These are phyloP conservation scores for Drosophila trichaetosa DNA, from an alignment of 2,888 invertebrate genomes.

Conservation along the genomic window DNA sequence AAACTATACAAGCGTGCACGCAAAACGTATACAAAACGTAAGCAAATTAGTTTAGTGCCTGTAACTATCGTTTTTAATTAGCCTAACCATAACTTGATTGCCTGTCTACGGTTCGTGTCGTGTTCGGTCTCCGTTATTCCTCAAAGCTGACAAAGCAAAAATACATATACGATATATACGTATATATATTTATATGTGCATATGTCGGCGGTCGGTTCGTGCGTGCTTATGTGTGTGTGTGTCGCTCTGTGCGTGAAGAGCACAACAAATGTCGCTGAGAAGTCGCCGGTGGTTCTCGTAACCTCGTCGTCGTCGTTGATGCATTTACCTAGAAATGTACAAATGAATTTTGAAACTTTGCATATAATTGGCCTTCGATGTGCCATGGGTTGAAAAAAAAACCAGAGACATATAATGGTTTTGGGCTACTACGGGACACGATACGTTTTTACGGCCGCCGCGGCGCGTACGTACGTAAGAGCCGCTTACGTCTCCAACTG, in stretches of 20 bases:
- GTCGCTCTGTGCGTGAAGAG: slow-evolving; percentile 31
- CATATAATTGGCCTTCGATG: slow-evolving; percentile 39
- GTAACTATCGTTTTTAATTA: slow-evolving; percentile 61
- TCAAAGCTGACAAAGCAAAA: slow-evolving; percentile 69
- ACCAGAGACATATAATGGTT: slow-evolving; percentile 13
- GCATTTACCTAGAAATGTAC: slow-evolving; percentile 15
- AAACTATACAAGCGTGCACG: slow-evolving; percentile 67
- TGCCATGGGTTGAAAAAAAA: slow-evolving; percentile 53
- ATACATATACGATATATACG: slow-evolving; percentile 23
- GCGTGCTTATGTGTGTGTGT: slow-evolving; percentile 55
- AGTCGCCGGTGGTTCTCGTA: slow-evolving; percentile 40
- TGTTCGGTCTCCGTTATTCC: slow-evolving; percentile 54
- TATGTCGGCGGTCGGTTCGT: slow-evolving; percentile 21
- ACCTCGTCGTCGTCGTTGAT: background rate
- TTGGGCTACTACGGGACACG: slow-evolving; percentile 9
- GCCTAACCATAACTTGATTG: slow-evolving; percentile 49
- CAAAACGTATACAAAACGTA: slow-evolving; percentile 73
- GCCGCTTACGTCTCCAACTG: slow-evolving; percentile 43
- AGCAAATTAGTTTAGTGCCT: slow-evolving; percentile 72
- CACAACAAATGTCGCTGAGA: slow-evolving; percentile 40
- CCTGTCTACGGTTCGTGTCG: slow-evolving; percentile 46
- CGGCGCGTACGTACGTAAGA: slow-evolving; percentile 38
- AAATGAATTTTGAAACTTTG: slow-evolving; percentile 33
- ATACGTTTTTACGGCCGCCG: slow-evolving; percentile 49
- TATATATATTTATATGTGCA: slow-evolving; percentile 34